These are phyloP conservation scores for Glaucidium brasilianum DNA, from an alignment of 2,113 vertebrate species.

Conservation along the genomic window DNA sequence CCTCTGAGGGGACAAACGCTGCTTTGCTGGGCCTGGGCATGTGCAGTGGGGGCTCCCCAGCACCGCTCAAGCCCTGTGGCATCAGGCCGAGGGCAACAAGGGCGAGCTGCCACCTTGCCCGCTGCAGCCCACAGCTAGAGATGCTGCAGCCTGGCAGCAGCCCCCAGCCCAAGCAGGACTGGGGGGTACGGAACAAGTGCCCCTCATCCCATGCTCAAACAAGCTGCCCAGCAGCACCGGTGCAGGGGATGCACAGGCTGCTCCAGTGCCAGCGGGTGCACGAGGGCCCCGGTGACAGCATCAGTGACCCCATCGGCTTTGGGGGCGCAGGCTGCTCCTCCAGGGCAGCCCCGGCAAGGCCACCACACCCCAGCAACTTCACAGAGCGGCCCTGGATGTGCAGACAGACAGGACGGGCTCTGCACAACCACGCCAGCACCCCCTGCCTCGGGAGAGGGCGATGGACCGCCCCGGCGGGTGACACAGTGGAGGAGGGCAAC, in stretches of 20 bases:
- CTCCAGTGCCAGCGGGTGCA: too few species aligned
- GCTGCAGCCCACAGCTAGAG: fast-evolving
- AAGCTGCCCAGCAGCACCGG: neutral
- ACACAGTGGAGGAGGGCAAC: neutral
- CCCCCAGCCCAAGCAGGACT: neutral
- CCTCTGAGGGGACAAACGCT: neutral
- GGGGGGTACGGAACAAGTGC: too few species aligned
- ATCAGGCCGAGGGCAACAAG: neutral
- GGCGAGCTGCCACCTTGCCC: neutral
- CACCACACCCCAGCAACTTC: too few species aligned
- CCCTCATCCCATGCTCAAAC: neutral
- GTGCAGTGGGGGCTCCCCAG: fast-evolving
- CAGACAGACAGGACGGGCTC: neutral
- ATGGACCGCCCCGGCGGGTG: neutral
- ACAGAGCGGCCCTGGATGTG: fast-evolving
- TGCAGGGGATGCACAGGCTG: neutral
- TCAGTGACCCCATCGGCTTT: neutral
- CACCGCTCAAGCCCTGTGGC: neutral
- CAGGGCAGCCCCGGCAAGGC: neutral
- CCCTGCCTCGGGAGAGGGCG: neutral
- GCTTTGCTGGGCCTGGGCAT: neutral
- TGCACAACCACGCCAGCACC: neutral
- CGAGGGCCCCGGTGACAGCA: neutral
- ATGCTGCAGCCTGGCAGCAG: neutral
- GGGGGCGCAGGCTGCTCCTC: neutral